Evolutionary conservation across 2,797 vertebrate genomes (phyloP).

Genomic region (Lates japonicus): DNA sequence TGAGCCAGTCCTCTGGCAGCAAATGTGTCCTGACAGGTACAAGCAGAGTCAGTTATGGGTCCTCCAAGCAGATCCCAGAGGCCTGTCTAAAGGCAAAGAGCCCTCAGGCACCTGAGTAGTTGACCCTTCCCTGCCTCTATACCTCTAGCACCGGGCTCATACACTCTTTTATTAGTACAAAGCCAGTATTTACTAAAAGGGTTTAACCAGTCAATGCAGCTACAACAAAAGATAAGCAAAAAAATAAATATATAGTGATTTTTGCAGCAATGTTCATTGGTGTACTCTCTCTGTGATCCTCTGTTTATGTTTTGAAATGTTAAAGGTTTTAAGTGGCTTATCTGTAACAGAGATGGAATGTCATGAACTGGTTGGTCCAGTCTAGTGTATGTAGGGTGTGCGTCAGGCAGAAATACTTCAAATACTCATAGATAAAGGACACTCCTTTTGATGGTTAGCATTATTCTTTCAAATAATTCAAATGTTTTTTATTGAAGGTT

Average conservation of each 20-base stretch:
- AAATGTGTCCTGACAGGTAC: slow-evolving; percentile 83
- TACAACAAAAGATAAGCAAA: slow-evolving; percentile 14
- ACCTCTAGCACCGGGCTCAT: slow-evolving; percentile 7
- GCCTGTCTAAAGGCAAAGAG: slow-evolving; percentile 69
- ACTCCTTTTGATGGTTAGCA: background rate
- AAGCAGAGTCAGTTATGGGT: slow-evolving; percentile 77
- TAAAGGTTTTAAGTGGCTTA: background rate
- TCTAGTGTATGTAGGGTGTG: background rate
- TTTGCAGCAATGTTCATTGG: background rate
- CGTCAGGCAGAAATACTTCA: slow-evolving; percentile 7
- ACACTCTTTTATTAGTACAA: slow-evolving; percentile 37
- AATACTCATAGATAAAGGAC: background rate
- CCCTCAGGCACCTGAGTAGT: slow-evolving; percentile 68
- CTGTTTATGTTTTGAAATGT: slow-evolving; percentile 14
- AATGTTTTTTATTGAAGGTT: background rate
- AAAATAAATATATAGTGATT: slow-evolving; percentile 7
- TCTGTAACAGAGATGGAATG: slow-evolving; percentile 8
- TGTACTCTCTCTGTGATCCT: background rate
- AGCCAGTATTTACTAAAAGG: slow-evolving; percentile 53
- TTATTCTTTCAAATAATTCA: background rate
- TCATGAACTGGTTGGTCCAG: slow-evolving; percentile 49
- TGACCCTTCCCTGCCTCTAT: slow-evolving; percentile 58
- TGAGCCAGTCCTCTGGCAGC: slow-evolving; percentile 65
- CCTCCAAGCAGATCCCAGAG: slow-evolving; percentile 67
- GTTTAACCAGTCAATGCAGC: slow-evolving; percentile 6